Evolutionary conservation across 2,113 vertebrate genomes (phyloP), one percentile per base, ranked within the genome.

Genomic region (Panthera tigris): DNA sequence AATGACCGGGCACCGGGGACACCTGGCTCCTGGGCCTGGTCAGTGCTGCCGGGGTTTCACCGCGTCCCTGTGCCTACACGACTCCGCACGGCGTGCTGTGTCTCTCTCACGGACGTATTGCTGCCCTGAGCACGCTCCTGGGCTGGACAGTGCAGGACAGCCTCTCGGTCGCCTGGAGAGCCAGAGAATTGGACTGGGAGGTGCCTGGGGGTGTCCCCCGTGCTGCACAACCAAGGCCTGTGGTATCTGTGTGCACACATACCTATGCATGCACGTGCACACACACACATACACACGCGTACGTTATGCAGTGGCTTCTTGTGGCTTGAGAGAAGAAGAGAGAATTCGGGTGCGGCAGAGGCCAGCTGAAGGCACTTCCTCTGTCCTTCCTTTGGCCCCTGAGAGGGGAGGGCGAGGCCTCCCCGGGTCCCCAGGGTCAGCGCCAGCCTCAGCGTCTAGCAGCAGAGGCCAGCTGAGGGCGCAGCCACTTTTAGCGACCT

Each of bases 231-330:
- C 52, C 3, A 16, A 78, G 65, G 33, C 63, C 78, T 4, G 3
- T 48, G 39, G n/a, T 23, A 50, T 71, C 50, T 61, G 5, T 23
- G 21, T 41, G 1, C 31, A 21, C 10, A 3, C 4, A 1, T 11
- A n/a, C 69, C 1, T 29, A 4, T 1, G 0, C 0, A 21, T 15
- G 11, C 45, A n/a, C 23, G 29, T 1, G 0, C 71, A 66, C 18
- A 5, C 21, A 4, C 61, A 16, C 9, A 15, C 15, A 2, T 12
- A 21, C 9, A 27, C 57, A 57, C 81, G 29, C 23, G 7, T 27
- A n/a, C 4, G 10, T 27, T 31, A 39, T 2, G 0, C 65, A n/a
- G 33, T 11, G 15, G 71, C 29, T 50, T 55, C 65, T 25, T 10
- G 1, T 39, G 29, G 19, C 63, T 48, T 10, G 23, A 19, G 7